Evolutionary conservation across 2,797 vertebrate genomes (phyloP).

Genomic region (Mormyrus proboscirostris): DNA sequence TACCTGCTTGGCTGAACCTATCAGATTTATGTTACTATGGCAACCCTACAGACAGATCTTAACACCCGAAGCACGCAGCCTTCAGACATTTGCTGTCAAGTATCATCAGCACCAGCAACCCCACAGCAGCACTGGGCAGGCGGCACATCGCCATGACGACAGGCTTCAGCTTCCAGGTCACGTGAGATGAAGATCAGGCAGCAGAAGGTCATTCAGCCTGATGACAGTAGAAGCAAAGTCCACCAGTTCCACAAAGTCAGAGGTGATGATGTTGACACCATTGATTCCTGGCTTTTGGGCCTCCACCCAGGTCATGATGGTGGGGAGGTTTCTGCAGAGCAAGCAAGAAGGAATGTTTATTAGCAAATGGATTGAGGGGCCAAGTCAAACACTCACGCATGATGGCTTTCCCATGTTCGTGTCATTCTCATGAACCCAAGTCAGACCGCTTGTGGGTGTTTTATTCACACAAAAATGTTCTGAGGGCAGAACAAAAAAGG

Average conservation of each 20-base stretch:
- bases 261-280: slow-evolving; percentile 96
- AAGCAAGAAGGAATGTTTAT: background rate
- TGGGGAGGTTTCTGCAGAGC: slow-evolving; percentile 78
- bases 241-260: slow-evolving; percentile 94
- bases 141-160: background rate
- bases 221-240: slow-evolving; percentile 93
- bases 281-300: slow-evolving; percentile 77
- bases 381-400: background rate
- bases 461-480: background rate
- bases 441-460: background rate
- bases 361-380: background rate
- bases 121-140: background rate
- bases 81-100: background rate
- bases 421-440: background rate
- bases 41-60: background rate
- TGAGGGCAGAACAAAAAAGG: background rate
- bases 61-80: background rate
- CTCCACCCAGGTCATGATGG: slow-evolving; percentile 90
- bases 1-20: background rate
- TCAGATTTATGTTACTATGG: background rate
- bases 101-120: background rate
- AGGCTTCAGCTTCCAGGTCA: background rate
- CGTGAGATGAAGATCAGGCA: slow-evolving; percentile 50
- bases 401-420: background rate
- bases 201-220: slow-evolving; percentile 77